Conservation (phyloP, 2,888 invertebrate genomes). For the Hofmannophila pseudospretella region DNA sequence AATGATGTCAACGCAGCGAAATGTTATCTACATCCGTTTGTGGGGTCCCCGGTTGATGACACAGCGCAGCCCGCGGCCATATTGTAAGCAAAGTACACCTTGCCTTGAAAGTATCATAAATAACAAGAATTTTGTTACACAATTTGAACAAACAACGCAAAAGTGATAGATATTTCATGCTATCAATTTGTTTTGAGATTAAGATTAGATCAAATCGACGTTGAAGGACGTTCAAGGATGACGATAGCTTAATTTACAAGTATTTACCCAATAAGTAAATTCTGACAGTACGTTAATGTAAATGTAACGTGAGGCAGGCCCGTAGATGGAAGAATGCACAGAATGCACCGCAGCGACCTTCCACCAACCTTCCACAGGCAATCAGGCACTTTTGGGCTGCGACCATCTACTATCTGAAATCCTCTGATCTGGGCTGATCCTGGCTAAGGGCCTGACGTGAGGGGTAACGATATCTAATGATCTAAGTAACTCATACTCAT, state of each 20-base stretch:
- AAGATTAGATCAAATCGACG: conserved; percentile 3
- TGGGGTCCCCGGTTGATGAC: conserved; percentile 36
- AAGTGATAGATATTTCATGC: neutral
- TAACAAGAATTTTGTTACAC: neutral
- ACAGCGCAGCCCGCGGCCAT: conserved; percentile 17
- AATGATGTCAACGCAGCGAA: conserved; percentile 57
- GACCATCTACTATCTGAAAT: no score
- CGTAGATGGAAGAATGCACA: no score
- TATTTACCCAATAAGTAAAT: no score
- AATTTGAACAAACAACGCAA: conserved; percentile 1
- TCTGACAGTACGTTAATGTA: no score
- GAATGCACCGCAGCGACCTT: no score
- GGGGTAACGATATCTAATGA: no score
- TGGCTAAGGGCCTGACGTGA: no score
- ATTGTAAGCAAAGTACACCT: neutral
- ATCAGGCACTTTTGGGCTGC: no score
- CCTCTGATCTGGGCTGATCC: no score
- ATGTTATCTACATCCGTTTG: conserved; percentile 65
- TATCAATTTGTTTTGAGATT: neutral
- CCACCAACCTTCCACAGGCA: no score
- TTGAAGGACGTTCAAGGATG: neutral
- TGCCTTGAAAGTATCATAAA: neutral
- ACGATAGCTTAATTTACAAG: neutral
- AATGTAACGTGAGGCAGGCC: no score
- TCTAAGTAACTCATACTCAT: no score